These are phyloP conservation scores for Hucho hucho DNA, from an alignment of 2,113 vertebrate species.

Conservation along the genomic window DNA sequence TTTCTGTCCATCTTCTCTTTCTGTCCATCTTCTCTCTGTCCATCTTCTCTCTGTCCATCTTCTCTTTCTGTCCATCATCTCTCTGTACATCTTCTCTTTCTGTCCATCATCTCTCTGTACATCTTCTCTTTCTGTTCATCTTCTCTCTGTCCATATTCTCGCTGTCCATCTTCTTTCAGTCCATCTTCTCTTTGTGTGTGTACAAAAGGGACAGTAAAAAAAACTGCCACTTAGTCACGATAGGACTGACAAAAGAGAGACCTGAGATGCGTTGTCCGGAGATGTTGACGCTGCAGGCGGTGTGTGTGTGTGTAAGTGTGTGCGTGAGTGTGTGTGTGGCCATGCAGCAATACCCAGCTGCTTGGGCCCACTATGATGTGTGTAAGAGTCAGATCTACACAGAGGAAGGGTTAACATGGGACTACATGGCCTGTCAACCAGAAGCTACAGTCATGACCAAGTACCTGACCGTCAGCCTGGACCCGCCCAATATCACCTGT, in stretches of 20 bases:
- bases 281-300: constrained; percentile 85
- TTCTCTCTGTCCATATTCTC: constrained; percentile 1
- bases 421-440: constrained; percentile 99
- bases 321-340: constrained; percentile 83
- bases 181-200: neutral
- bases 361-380: constrained; percentile 97
- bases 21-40: no score
- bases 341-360: constrained; percentile 92
- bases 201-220: constrained; percentile 20
- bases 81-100: no score
- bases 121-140: no score
- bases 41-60: no score
- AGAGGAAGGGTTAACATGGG: constrained; percentile 95
- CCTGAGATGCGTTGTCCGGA: constrained; percentile 84
- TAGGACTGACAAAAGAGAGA: constrained; percentile 21
- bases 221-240: neutral
- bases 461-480: constrained; percentile 90
- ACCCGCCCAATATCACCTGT: constrained; percentile 95
- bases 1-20: no score
- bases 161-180: neutral
- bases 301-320: constrained; percentile 83
- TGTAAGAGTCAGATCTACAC: constrained; percentile 98
- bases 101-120: no score
- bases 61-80: no score
- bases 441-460: constrained; percentile 98